phyloP scores from a whole-genome alignment of 1,140 invertebrate genomes.

The Formica exsecta region DNA sequence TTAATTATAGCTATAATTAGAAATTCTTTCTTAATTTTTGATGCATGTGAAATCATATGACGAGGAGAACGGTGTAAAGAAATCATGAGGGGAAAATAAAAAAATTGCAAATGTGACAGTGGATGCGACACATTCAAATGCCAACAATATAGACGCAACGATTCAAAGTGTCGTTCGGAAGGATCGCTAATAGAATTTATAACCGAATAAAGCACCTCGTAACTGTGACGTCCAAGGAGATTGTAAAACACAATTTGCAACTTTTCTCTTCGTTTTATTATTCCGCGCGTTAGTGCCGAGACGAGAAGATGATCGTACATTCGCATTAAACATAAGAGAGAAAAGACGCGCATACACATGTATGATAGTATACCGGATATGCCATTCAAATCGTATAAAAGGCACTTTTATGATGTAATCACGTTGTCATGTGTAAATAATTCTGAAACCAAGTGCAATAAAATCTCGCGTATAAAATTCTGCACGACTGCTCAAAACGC shows the following conservation, averaged over 20 bases:
- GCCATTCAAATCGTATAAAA: constrained; percentile 25
- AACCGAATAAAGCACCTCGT: constrained; percentile 23
- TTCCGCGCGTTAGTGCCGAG: constrained; percentile 14
- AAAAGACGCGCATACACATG: neutral
- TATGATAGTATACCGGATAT: neutral
- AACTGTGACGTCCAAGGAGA: constrained; percentile 31
- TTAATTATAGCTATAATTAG: neutral
- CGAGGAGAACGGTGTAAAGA: neutral
- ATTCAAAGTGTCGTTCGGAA: constrained; percentile 7
- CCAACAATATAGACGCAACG: neutral
- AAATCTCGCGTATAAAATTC: constrained; percentile 34
- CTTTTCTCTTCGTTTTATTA: constrained; percentile 57
- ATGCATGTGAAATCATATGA: neutral
- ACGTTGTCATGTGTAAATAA: constrained; percentile 35
- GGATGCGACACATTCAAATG: neutral
- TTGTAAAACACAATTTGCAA: constrained; percentile 57
- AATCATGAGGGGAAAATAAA: neutral
- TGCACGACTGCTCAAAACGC: neutral
- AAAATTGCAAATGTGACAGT: neutral
- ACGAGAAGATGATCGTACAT: constrained; percentile 8
- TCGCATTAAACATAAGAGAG: constrained; percentile 40
- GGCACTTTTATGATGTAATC: neutral
- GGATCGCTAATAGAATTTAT: constrained; percentile 46
- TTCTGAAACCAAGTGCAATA: neutral
- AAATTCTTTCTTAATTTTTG: neutral